phyloP scores from a whole-genome alignment of 2,113 vertebrate species.

The Neodon shergylaensis region DNA sequence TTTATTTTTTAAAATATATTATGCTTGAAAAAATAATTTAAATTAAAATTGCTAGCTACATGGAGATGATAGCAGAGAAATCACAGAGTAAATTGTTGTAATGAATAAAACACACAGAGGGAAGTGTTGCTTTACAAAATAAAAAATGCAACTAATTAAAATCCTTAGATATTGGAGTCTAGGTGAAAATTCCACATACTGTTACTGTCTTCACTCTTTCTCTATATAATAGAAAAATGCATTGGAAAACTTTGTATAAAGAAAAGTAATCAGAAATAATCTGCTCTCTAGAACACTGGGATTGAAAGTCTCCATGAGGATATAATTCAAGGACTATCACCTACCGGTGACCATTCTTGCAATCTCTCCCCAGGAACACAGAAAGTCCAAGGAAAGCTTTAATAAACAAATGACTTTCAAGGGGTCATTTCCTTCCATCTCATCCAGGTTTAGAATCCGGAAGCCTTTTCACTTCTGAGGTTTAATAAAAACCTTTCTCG shows the following conservation, averaged over 20 bases:
- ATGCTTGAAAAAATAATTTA: neutral
- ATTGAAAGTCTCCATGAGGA: conserved; percentile 46
- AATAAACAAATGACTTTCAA: neutral
- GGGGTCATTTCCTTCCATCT: neutral
- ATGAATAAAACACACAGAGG: neutral
- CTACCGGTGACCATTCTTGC: neutral
- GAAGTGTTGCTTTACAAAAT: neutral
- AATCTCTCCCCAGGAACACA: neutral
- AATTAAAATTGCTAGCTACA: neutral
- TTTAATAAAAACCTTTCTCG: neutral
- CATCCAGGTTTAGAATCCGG: neutral
- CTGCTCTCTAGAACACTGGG: conserved; percentile 30
- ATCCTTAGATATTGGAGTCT: neutral
- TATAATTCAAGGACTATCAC: neutral
- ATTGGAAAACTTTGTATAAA: conserved; percentile 53
- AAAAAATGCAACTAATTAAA: conserved; percentile 57
- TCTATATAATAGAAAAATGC: conserved; percentile 35
- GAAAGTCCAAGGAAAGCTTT: neutral
- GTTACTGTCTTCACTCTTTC: conserved; percentile 39
- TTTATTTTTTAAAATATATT: conserved; percentile 3
- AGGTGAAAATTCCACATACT: conserved; percentile 40
- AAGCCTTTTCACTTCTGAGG: neutral
- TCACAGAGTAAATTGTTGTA: neutral
- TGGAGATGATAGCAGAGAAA: neutral
- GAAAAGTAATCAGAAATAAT: conserved; percentile 56